These are phyloP conservation scores for Heteractis magnifica DNA, from an alignment of 92 coral and sea anemone genomes.

Conservation along the genomic window DNA sequence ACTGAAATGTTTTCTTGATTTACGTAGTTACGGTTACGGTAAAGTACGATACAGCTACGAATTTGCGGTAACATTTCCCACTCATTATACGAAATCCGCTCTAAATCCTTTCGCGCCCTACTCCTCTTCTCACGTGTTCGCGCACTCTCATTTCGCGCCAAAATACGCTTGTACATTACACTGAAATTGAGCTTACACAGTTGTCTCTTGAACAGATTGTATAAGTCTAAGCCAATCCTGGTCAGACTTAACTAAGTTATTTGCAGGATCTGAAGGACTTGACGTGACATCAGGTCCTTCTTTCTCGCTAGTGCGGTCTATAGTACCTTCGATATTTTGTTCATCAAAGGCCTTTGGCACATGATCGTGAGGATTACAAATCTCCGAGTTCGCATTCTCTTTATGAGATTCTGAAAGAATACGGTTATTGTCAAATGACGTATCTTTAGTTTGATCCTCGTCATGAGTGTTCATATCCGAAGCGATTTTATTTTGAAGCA, in stretches of 20 bases:
- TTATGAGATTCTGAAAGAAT: background rate
- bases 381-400: background rate
- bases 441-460: background rate
- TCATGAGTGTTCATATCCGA: background rate
- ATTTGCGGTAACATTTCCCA: no score
- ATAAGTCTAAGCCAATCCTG: constrained; percentile 4
- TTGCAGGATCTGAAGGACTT: constrained; percentile 26
- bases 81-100: background rate
- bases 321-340: background rate
- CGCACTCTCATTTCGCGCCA: constrained; percentile 1
- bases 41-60: no score
- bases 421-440: background rate
- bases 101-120: background rate
- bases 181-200: constrained; percentile 3
- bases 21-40: no score
- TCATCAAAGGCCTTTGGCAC: background rate
- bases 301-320: background rate
- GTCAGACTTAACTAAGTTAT: constrained; percentile 13
- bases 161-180: background rate
- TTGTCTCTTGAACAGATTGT: constrained; percentile 33
- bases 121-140: background rate
- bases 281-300: constrained; percentile 22
- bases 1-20: no score
- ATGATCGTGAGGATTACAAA: background rate
- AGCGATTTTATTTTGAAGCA: background rate